These are phyloP conservation scores for Latrodectus geometricus DNA, from an alignment of 1,140 invertebrate species.

Conservation along the genomic window DNA sequence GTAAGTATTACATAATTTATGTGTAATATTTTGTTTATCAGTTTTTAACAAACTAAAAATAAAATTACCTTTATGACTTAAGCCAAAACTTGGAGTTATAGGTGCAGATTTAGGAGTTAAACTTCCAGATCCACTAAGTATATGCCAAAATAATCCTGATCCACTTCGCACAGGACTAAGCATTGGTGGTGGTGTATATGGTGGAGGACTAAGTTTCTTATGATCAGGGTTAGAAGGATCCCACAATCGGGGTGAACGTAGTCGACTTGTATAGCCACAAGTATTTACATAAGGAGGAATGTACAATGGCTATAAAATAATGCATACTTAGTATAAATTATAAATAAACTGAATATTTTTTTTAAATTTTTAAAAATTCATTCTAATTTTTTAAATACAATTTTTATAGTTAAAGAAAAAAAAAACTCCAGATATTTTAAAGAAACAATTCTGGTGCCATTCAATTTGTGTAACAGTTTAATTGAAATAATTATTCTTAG, in stretches of 20 bases:
- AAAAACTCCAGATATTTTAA: no score
- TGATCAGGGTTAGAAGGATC: slow-evolving; percentile 64
- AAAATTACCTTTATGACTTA: slow-evolving; percentile 50
- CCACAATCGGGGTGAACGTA: slow-evolving; percentile 73
- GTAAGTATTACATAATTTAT: no score
- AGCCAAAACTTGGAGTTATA: slow-evolving; percentile 63
- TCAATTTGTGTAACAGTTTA: no score
- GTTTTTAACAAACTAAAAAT: neutral
- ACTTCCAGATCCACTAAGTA: slow-evolving; percentile 66
- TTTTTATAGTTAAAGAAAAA: no score
- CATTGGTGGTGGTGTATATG: slow-evolving; percentile 92
- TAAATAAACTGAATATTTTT: no score
- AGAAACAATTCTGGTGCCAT: no score
- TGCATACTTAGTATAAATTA: neutral
- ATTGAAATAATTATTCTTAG: no score
- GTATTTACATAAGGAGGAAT: slow-evolving; percentile 73
- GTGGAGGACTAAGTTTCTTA: slow-evolving; percentile 68
- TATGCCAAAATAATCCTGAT: slow-evolving; percentile 82
- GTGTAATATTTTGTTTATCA: no score
- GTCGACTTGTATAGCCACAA: slow-evolving; percentile 70
- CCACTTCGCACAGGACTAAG: slow-evolving; percentile 88
- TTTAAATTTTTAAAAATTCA: no score
- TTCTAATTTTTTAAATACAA: no score
- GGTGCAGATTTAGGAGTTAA: slow-evolving; percentile 65
- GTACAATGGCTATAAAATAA: slow-evolving; percentile 71